Evolutionary conservation across 2,888 invertebrate genomes (phyloP), one percentile per base, ranked within the genome.

Genomic region (Allophyes oxyacanthae): DNA sequence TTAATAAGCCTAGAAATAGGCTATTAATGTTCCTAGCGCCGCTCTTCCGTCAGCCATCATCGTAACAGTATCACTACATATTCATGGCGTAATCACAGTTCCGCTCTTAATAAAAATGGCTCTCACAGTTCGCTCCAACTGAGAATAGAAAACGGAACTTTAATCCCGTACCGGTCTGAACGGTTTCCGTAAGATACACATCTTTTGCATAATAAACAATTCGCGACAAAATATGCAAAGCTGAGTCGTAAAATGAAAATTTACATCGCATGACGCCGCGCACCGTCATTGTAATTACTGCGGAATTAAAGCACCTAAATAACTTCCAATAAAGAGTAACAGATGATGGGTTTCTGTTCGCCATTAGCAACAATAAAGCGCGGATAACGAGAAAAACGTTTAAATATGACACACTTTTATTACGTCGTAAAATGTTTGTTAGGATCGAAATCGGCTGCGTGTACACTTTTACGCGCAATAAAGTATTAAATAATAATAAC

Each of bases 401-500:
- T 64, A 69, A 78, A 81, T 75, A 71, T 72, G 62, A 70, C 58
- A 59, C 51, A 58, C 57, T 79, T 82, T 81, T 75, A 82, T 78
- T 55, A 67, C 73, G 57, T 75, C 82, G 69, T 82, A 75, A 82
- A 78, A 68, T 65, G 75, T 75, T 77, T 72, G 76, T 76, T 78
- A 70, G 77, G 64, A 75, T 73, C 70, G 65, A 68, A 75, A 68
- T 69, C 72, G 65, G 48, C 55, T 45, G 44, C 57, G 63, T 58
- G 59, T 58, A 53, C 57, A 65, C 54, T 71, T 71, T 77, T 70
- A 77, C 60, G 74, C 51, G 70, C 69, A 64, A 70, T 75, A 75
- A 77, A 78, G 72, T 74, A 71, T 75, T 70, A 60, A 73, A 74
- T 76, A 73, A 78, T 75, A 75, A 75, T 70, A 45, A 67, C 33